Base-by-base conservation (phyloP, 2,888 invertebrate genomes). In the Drepana falcataria region DNA sequence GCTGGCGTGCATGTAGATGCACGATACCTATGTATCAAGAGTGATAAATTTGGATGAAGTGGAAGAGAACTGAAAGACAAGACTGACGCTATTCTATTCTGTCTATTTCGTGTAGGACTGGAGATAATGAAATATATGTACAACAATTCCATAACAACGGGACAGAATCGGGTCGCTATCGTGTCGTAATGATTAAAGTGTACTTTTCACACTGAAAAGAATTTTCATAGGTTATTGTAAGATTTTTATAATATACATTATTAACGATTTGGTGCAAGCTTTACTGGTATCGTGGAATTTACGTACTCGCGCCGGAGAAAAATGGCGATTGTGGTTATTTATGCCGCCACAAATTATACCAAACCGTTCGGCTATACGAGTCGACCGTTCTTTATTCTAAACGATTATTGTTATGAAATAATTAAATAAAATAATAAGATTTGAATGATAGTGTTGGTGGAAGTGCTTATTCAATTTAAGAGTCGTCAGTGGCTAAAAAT, bases 171-270 rank as follows among this genome's bases (percentile, higher is more conserved):
- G 49, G 47, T 65, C 66, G 58, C 7, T 35, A 9, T 61, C 73
- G 72, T 60, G 40, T 71, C 76, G 76, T 61, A 2, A 2, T 34
- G 0, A 51, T n/a, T 65, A 75, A 80, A 69, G 55, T 9, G 44
- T 53, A 35, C 7, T 59, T 49, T 60, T 64, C 61, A 64, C 62
- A 63, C 57, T 64, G 34, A 51, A 63, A 71, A 72, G 64, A 74
- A 72, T 73, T 72, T 75, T 73, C 65, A 72, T 71, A 63, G 66
- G 66, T 73, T 77, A 74, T 77, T 75, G 69, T 73, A 58, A 60
- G 64, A 71, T 73, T 75, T 78, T 65, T 64, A 40, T 77, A 79
- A 75, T 75, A 69, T 76, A 73, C 73, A 75, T 78, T 76, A 75
- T 74, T 71, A 69, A 70, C 68, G 64, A 63, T 66, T 69, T 69